Evolutionary conservation across 2,888 invertebrate species (phyloP).

Genomic region (Fragum whitleyi): DNA sequence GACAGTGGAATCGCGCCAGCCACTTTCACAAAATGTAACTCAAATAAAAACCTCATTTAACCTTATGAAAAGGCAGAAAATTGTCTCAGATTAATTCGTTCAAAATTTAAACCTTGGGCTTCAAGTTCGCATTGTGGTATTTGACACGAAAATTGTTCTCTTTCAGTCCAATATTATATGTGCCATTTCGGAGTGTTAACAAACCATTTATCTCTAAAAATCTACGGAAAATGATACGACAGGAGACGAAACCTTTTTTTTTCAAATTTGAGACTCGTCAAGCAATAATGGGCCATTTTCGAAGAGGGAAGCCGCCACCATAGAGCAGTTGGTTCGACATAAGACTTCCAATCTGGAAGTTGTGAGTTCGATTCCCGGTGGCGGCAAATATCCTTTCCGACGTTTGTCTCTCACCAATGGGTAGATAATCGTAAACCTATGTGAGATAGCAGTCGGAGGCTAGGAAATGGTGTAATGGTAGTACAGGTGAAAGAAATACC

Average conservation of each 20-base stretch:
- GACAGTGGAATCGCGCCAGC: neutral
- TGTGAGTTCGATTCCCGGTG: too few relatives aligned
- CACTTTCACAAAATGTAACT: slow-evolving; percentile 7
- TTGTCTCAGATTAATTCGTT: slow-evolving; percentile 28
- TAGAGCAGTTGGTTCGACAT: too few relatives aligned
- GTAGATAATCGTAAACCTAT: too few relatives aligned
- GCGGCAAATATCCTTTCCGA: too few relatives aligned
- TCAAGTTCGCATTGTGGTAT: slow-evolving; percentile 24
- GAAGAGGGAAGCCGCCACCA: too few relatives aligned
- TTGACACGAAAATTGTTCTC: slow-evolving; percentile 31
- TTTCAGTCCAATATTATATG: slow-evolving; percentile 28
- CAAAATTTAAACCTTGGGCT: slow-evolving; percentile 20
- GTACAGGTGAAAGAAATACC: too few relatives aligned
- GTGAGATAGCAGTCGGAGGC: too few relatives aligned
- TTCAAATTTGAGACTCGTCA: too few relatives aligned
- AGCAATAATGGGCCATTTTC: too few relatives aligned
- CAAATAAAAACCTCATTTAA: slow-evolving; percentile 14
- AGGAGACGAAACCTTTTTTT: slow-evolving; percentile 5
- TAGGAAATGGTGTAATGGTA: too few relatives aligned
- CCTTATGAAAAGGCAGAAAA: slow-evolving; percentile 10
- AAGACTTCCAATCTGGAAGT: too few relatives aligned
- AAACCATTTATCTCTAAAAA: slow-evolving; percentile 23
- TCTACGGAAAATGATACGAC: slow-evolving; percentile 20
- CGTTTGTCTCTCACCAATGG: too few relatives aligned
- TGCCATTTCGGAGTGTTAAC: slow-evolving; percentile 26